A percentile compares a stretch with the other conserved stretches of the same genome.
phyloP scores from a whole-genome alignment of 23 tunicate genomes.

The Diplosoma virens region DNA sequence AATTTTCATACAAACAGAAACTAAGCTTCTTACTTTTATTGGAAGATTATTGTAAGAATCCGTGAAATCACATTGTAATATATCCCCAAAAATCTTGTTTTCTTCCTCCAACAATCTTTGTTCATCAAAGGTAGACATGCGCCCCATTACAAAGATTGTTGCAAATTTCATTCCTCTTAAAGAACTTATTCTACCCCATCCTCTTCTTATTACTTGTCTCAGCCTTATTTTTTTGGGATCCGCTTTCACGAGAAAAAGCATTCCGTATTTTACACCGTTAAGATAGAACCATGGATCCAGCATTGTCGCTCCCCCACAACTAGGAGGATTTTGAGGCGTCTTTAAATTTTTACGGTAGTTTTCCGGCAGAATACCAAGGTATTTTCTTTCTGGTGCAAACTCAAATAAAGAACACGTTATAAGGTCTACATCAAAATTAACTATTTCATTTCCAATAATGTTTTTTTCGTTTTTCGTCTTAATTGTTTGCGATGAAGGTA shows the following conservation, averaged over 20 bases:
- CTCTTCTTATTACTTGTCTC: slow-evolving; percentile 41
- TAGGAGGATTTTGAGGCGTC: too few species aligned
- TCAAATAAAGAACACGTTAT: too few species aligned
- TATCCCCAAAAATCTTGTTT: slow-evolving; percentile 68
- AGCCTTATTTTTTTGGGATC: slow-evolving; percentile 36
- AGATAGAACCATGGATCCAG: slow-evolving; percentile 23
- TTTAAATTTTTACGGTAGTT: too few species aligned
- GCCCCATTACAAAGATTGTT: slow-evolving; percentile 50
- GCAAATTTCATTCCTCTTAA: slow-evolving; percentile 27
- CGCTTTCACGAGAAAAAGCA: slow-evolving; percentile 79
- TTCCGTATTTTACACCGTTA: not conserved
- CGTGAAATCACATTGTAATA: slow-evolving; percentile 55
- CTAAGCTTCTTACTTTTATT: slow-evolving; percentile 40
- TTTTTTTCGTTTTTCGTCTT: too few species aligned
- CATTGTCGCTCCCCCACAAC: not conserved
- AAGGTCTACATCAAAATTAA: too few species aligned
- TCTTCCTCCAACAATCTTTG: slow-evolving; percentile 37
- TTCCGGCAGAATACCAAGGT: too few species aligned
- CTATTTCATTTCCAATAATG: too few species aligned
- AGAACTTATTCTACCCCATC: slow-evolving; percentile 60
- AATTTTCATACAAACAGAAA: too few species aligned
- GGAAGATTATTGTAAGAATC: slow-evolving; percentile 71
- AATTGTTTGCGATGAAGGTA: too few species aligned
- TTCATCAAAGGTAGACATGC: not conserved
- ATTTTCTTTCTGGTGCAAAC: too few species aligned